Conservation (phyloP, 2,113 vertebrate genomes). For the Podarcis cretensis region DNA sequence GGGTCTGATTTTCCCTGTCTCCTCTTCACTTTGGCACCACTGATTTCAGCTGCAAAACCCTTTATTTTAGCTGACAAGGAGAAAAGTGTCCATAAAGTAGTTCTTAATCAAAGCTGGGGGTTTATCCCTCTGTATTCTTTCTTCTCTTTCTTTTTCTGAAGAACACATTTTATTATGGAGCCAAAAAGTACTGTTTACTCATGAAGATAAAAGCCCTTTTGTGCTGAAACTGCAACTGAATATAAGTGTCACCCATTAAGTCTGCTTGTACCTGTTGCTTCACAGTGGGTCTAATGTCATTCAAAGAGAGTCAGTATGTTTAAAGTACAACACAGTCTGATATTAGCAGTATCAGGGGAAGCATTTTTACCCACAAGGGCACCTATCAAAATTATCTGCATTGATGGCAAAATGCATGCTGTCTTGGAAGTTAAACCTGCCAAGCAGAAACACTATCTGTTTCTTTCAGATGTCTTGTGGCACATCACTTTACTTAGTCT, state of each 20-base stretch:
- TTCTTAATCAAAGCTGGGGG: conserved; percentile 2
- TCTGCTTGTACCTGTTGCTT: conserved; percentile 56
- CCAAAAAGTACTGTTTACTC: conserved; percentile 44
- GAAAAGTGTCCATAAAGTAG: neutral
- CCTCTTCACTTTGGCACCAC: neutral
- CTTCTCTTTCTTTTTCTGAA: neutral
- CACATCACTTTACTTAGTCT: conserved; percentile 5
- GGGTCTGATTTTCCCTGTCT: conserved; percentile 6
- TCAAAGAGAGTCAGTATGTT: conserved; percentile 47
- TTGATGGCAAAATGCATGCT: conserved; percentile 61
- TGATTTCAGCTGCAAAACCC: neutral
- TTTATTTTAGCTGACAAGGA: neutral
- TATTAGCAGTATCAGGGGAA: conserved; percentile 48
- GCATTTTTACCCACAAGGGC: conserved; percentile 42
- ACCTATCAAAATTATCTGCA: conserved; percentile 51
- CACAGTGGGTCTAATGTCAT: conserved; percentile 50
- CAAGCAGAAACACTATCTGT: neutral
- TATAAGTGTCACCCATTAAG: conserved; percentile 47
- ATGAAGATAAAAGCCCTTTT: conserved; percentile 41
- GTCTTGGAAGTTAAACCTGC: conserved; percentile 31
- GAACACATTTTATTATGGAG: conserved; percentile 20
- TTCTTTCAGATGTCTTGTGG: conserved; percentile 39
- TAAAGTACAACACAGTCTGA: conserved; percentile 51
- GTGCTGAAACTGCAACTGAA: conserved; percentile 48
- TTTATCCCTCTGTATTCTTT: neutral